A percentile compares a stretch with the other conserved stretches of the same genome.
These are phyloP conservation scores for Pristiophorus japonicus DNA, from an alignment of 2,113 vertebrate species.

Conservation along the genomic window DNA sequence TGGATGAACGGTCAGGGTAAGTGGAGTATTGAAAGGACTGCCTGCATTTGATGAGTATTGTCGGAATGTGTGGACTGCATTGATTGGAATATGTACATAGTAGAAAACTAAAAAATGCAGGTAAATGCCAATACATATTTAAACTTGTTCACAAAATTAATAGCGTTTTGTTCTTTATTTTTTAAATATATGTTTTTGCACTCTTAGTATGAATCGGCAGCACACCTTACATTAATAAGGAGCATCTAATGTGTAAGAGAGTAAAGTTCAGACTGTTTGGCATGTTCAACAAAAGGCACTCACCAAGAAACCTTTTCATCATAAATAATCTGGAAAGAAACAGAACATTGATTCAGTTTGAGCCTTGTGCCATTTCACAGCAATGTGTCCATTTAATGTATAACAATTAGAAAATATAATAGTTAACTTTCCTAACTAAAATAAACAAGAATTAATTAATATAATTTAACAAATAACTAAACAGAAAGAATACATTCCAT, in stretches of 20 bases:
- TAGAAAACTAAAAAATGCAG: background rate
- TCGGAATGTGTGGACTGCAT: background rate
- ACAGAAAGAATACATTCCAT: background rate
- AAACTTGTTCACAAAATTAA: background rate
- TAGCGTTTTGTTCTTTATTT: background rate
- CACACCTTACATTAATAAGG: background rate
- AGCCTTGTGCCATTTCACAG: background rate
- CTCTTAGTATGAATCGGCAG: background rate
- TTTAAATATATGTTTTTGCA: background rate
- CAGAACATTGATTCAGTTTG: constrained; percentile 36
- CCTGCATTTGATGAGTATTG: background rate
- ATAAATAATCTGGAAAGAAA: constrained; percentile 82
- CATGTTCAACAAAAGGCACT: constrained; percentile 50
- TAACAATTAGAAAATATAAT: background rate
- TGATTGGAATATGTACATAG: background rate
- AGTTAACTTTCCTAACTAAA: background rate
- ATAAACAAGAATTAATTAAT: background rate
- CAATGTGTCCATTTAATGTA: background rate
- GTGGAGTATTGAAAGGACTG: background rate
- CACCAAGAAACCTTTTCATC: constrained; percentile 94
- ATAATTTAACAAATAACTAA: background rate
- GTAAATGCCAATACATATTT: background rate
- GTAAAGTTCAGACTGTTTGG: background rate
- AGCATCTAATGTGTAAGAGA: background rate
- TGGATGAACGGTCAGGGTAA: background rate